Evolutionary conservation across 2,113 vertebrate species (phyloP).

Genomic region (Scopus umbretta): DNA sequence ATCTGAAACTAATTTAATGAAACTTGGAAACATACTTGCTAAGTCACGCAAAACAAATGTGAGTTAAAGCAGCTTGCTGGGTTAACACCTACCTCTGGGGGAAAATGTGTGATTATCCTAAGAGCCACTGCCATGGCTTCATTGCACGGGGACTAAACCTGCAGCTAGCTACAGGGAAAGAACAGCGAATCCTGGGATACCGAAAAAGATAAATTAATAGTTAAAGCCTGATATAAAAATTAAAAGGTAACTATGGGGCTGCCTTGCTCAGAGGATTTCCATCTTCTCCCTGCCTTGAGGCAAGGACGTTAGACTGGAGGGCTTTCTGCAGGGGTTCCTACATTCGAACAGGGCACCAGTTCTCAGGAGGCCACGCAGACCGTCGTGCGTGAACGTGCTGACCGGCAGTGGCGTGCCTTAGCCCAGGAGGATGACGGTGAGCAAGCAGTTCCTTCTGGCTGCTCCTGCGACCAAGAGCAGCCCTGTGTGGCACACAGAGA

Average conservation of each 20-base stretch:
- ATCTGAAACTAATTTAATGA: too few species aligned
- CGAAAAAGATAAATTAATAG: too few species aligned
- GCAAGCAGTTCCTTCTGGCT: neutral
- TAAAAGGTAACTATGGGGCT: too few species aligned
- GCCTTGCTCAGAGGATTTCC: neutral
- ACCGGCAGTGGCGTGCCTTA: too few species aligned
- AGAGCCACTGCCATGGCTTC: too few species aligned
- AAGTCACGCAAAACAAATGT: neutral
- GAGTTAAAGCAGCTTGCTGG: neutral
- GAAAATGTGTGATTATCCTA: fast-evolving
- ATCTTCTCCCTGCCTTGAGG: neutral
- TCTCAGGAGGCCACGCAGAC: neutral
- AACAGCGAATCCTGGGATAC: neutral
- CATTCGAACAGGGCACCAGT: fast-evolving
- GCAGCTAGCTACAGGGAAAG: too few species aligned
- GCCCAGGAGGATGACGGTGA: neutral
- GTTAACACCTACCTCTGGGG: neutral
- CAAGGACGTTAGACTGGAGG: fast-evolving
- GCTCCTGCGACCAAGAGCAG: fast-evolving
- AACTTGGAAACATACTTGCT: neutral
- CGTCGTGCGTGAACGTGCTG: fast-evolving
- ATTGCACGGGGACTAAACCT: neutral
- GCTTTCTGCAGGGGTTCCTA: neutral
- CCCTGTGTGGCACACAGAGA: fast-evolving
- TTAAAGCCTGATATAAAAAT: neutral